Evolutionary conservation across 1,140 invertebrate genomes (phyloP), one percentile per base, ranked within the genome.

Genomic region (Diplogasteroides magnus): DNA sequence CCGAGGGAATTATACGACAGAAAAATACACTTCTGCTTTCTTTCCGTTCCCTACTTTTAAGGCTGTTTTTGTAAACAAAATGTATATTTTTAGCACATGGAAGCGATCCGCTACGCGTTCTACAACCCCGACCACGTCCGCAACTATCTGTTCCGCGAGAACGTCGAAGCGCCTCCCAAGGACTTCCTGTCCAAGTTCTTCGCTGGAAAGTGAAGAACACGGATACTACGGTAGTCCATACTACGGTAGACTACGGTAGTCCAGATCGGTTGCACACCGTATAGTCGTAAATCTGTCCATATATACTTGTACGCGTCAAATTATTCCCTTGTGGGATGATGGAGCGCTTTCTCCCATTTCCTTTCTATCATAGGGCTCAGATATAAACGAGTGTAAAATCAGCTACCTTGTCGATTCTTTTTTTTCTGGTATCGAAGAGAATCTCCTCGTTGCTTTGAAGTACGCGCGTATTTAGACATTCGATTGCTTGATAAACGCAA

Each of bases 181-280:
- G 78, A 80, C 70, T 80, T 80, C 77, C 69, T 80, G 37, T 81
- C 79, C 15, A 66, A 75, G 29, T 80, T 80, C 74, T 72, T 80
- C 64, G 68, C 60, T 55, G 74, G 74, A 64, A 76, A 77, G 55
- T 71, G n/a, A n/a, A n/a, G n/a, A n/a, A n/a, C n/a, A n/a, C n/a
- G n/a, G n/a, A n/a, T n/a, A n/a, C n/a, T n/a, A 60, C 6, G 27
- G 23, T 25, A 13, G n/a, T 11, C 23, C 27, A 11, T 3, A 25
- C 23, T 28, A 60, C n/a, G 3, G 27, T 6, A 25, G n/a, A 25
- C 13, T 60, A 28, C 27, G 59, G n/a, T 28, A 23, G 3, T 13
- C 59, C 23, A 6, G 27, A 6, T 23, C 55, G 2, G 23, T 11
- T 59, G n/a, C n/a, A n/a, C n/a, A n/a, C n/a, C n/a, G n/a, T n/a